Evolutionary conservation across 2,113 vertebrate genomes (phyloP).

Genomic region (Phocoena sinus): DNA sequence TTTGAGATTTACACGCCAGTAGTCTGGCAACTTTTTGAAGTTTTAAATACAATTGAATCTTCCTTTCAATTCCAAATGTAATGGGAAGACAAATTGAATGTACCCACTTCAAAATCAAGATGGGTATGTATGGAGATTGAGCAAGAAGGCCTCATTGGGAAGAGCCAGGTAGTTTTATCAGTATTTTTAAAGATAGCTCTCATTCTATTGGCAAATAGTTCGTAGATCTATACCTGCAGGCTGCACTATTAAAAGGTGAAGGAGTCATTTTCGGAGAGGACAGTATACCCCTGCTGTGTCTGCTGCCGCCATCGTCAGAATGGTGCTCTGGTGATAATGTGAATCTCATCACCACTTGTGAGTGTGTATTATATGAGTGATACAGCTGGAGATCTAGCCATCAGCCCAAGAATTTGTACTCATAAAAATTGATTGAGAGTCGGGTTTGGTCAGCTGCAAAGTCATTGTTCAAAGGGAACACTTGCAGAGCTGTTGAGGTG

Average conservation of each 20-base stretch:
- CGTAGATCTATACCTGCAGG: conserved; percentile 49
- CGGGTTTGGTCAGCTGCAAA: conserved; percentile 59
- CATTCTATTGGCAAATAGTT: conserved; percentile 11
- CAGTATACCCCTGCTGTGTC: conserved; percentile 39
- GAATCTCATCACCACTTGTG: conserved; percentile 68
- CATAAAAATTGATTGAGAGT: conserved; percentile 68
- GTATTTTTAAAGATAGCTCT: conserved; percentile 46
- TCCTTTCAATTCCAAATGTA: conserved; percentile 47
- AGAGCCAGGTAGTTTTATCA: background rate
- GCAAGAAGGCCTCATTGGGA: conserved; percentile 11
- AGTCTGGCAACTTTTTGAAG: conserved; percentile 27
- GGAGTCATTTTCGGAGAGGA: conserved; percentile 25
- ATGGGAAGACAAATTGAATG: conserved; percentile 49
- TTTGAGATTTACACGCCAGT: background rate
- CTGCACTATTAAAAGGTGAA: conserved; percentile 61
- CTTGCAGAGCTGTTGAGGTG: conserved; percentile 33
- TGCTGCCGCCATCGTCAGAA: conserved; percentile 52
- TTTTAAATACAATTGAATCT: conserved; percentile 45
- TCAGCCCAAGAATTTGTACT: conserved; percentile 58
- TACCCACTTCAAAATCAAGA: conserved; percentile 33
- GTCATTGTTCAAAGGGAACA: conserved; percentile 62
- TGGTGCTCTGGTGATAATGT: conserved; percentile 65
- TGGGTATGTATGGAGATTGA: conserved; percentile 29
- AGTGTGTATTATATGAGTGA: conserved; percentile 62
- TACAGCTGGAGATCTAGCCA: conserved; percentile 34